Percentiles rank a stretch among this genome's conserved stretches.
Evolutionary conservation across 1,140 invertebrate species (phyloP).

Genomic region (Achatina immaculata): DNA sequence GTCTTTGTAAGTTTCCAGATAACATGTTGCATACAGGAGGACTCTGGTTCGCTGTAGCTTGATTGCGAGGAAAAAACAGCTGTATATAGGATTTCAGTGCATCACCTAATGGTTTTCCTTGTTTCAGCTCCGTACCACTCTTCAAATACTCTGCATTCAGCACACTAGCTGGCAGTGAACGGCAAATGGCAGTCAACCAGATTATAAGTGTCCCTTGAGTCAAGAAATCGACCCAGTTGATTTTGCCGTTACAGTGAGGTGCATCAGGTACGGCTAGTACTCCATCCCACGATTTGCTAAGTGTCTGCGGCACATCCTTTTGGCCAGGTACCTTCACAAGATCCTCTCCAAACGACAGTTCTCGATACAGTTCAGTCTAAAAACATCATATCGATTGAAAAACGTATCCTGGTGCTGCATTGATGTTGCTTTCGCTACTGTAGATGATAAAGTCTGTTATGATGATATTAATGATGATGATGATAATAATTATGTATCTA

Average conservation of each 20-base stretch:
- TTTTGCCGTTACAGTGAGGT: conserved; percentile 7
- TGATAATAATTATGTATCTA: not conserved
- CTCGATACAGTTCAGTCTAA: conserved; percentile 8
- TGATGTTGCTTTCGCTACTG: not conserved
- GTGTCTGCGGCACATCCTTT: not conserved
- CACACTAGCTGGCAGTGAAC: not conserved
- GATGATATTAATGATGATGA: not conserved
- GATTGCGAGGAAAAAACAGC: not conserved
- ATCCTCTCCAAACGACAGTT: not conserved
- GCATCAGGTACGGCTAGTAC: conserved; percentile 9
- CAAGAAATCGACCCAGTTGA: conserved; percentile 21
- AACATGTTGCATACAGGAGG: too few relatives aligned
- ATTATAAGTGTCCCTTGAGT: not conserved
- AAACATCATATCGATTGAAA: not conserved
- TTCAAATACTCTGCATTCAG: not conserved
- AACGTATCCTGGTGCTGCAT: too few relatives aligned
- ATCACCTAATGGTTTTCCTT: not conserved
- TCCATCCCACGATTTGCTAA: not conserved
- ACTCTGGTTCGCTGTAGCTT: not conserved
- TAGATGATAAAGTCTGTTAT: not conserved
- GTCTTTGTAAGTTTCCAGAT: too few relatives aligned
- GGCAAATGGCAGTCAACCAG: not conserved
- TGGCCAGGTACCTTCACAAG: not conserved
- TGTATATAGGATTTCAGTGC: not conserved
- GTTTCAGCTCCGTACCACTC: not conserved